Conservation (phyloP, 2,888 invertebrate species). For the Julus scandinavius region DNA sequence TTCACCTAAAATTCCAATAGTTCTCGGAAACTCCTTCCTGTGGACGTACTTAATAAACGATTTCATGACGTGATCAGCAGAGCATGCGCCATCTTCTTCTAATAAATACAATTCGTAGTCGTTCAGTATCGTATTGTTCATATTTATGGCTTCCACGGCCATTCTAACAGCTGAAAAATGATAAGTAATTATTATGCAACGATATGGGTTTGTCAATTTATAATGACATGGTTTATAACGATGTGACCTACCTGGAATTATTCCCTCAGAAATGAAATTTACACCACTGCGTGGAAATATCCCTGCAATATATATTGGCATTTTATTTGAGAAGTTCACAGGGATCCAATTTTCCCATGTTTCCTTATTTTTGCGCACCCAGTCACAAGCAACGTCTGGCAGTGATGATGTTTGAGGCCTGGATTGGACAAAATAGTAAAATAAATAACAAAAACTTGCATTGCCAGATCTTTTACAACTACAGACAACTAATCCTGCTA, state of each 20-base stretch:
- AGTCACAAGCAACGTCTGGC: constrained; percentile 74
- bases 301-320: constrained; percentile 73
- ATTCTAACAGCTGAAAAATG: constrained; percentile 71
- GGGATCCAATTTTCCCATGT: constrained; percentile 68
- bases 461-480: background rate
- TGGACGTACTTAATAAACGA: constrained; percentile 78
- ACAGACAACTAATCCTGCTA: background rate
- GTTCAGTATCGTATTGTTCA: constrained; percentile 70
- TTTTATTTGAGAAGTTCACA: constrained; percentile 64
- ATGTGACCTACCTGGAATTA: constrained; percentile 68
- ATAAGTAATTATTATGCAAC: background rate
- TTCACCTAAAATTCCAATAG: constrained; percentile 77
- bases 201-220: background rate
- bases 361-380: constrained; percentile 71
- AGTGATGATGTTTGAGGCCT: constrained; percentile 56
- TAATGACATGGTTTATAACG: background rate
- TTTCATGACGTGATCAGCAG: constrained; percentile 78
- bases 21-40: constrained; percentile 69
- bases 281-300: constrained; percentile 76
- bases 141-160: constrained; percentile 75
- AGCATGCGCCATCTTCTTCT: constrained; percentile 75
- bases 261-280: constrained; percentile 72
- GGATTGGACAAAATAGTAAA: background rate
- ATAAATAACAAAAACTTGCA: background rate
- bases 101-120: constrained; percentile 73